phyloP scores from a whole-genome alignment of 2,113 vertebrate species.

The Onychostruthus taczanowskii region DNA sequence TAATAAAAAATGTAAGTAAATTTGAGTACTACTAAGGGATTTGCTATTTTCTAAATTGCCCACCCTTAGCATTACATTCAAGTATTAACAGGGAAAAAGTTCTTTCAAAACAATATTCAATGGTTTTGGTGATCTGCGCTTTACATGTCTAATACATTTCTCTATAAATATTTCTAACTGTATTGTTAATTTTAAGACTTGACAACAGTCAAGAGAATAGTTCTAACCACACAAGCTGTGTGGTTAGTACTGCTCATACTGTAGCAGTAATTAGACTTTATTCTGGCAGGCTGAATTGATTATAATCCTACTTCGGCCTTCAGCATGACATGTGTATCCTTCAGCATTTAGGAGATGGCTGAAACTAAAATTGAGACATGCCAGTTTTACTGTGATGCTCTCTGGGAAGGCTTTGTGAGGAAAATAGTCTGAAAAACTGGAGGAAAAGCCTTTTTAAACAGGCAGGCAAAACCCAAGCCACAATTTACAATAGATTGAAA shows the following conservation, averaged over 20 bases:
- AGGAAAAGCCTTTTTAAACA: constrained; percentile 49
- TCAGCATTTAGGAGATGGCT: not conserved
- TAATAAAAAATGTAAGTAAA: not conserved
- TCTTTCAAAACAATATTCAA: not conserved
- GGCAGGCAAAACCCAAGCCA: constrained; percentile 56
- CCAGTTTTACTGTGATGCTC: not conserved
- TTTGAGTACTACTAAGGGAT: not conserved
- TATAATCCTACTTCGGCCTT: not conserved
- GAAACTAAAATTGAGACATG: not conserved
- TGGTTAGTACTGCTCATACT: not conserved
- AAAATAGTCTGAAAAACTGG: constrained; percentile 34
- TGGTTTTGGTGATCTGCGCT: not conserved
- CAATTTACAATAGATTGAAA: constrained; percentile 66
- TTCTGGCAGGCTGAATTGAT: not conserved
- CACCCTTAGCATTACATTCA: not conserved
- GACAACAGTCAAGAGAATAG: not conserved
- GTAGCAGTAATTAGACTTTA: not conserved
- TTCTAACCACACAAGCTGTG: not conserved
- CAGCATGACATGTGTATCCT: not conserved
- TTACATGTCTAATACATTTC: not conserved
- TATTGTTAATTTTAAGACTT: not conserved
- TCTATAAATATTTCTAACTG: not conserved
- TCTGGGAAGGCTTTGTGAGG: not conserved
- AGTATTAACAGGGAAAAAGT: not conserved
- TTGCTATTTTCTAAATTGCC: not conserved